Evolutionary conservation across 2,888 invertebrate genomes (phyloP).

Genomic region (Epinotia ramella): DNA sequence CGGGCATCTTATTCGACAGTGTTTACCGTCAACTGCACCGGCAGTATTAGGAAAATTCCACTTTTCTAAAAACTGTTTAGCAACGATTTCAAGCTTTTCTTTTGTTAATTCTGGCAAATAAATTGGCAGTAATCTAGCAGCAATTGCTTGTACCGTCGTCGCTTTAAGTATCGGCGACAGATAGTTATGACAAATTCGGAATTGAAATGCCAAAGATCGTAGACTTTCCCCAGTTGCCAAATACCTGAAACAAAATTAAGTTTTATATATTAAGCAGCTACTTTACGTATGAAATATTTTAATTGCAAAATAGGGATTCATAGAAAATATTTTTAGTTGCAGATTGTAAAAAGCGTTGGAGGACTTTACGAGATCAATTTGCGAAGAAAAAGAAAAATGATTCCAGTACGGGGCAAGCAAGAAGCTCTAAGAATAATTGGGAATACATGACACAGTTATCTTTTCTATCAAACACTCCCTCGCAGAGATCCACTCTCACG

Average conservation of each 20-base stretch:
- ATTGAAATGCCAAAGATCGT: conserved; percentile 15
- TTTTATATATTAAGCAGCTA: neutral
- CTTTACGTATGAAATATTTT: neutral
- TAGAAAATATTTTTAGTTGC: neutral
- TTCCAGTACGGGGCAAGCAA: neutral
- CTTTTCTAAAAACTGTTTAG: neutral
- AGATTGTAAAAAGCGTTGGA: conserved; percentile 6
- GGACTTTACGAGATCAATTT: neutral
- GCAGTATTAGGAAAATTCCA: conserved; percentile 55
- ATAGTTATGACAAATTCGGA: conserved; percentile 25
- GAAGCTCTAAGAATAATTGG: neutral
- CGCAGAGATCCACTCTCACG: conserved; percentile 3
- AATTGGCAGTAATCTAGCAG: neutral
- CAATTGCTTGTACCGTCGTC: neutral
- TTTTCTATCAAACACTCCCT: conserved; percentile 6
- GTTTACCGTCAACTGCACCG: conserved; percentile 54
- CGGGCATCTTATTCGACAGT: conserved; percentile 41
- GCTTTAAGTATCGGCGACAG: neutral
- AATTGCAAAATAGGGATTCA: neutral
- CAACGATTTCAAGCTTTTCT: neutral
- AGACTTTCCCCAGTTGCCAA: neutral
- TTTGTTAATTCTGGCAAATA: neutral
- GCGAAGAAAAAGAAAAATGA: neutral
- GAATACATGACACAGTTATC: neutral
- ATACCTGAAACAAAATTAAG: neutral